A percentile compares a stretch with the other conserved stretches of the same genome.
Conservation (phyloP, 2,888 invertebrate species). For the Tetranychus truncatus region DNA sequence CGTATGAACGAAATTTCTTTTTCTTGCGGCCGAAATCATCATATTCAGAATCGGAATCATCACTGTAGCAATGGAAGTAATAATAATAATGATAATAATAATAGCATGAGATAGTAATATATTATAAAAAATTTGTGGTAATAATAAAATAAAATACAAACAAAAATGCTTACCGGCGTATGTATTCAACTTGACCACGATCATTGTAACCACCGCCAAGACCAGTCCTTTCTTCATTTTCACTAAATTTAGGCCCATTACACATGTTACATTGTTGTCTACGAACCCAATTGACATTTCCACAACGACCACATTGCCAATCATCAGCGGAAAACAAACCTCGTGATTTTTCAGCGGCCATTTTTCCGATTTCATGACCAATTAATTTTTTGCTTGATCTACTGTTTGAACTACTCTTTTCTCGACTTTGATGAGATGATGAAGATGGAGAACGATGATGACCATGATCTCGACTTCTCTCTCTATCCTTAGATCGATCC, state of each 20-base stretch:
- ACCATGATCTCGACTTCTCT: neutral
- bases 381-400: slow-evolving; percentile 36
- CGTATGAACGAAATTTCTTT: slow-evolving; percentile 3
- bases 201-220: slow-evolving; percentile 60
- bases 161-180: slow-evolving; percentile 32
- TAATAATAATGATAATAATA: neutral
- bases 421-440: neutral
- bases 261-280: slow-evolving; percentile 93
- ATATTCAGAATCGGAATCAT: slow-evolving; percentile 77
- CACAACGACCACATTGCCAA: slow-evolving; percentile 87
- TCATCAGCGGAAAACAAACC: slow-evolving; percentile 94
- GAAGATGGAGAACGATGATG: neutral
- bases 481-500: slow-evolving; percentile 14
- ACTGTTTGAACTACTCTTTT: neutral
- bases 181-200: slow-evolving; percentile 84
- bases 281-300: slow-evolving; percentile 98
- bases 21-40: slow-evolving; percentile 52
- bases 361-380: slow-evolving; percentile 91
- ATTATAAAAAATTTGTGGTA: neutral
- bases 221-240: slow-evolving; percentile 55
- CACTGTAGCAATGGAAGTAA: slow-evolving; percentile 41
- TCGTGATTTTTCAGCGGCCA: slow-evolving; percentile 89
- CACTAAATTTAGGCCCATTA: slow-evolving; percentile 90
- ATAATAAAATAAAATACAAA: neutral
- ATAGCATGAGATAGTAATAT: neutral